Evolutionary conservation across 2,797 vertebrate genomes (phyloP).

Genomic region (Thripadectes ignobilis): DNA sequence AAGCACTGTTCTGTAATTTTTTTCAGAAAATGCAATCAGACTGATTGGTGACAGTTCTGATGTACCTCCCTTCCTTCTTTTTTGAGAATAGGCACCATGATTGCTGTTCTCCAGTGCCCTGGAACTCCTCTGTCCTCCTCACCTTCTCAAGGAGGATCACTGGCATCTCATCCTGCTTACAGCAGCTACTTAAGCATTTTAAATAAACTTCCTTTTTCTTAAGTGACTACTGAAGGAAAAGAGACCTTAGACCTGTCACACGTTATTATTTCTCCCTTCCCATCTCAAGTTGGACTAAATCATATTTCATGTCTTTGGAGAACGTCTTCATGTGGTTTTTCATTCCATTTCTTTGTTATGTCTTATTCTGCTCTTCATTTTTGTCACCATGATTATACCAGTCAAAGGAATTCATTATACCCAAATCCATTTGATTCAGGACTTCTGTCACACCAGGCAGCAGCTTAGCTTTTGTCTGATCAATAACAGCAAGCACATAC

Average conservation of each 20-base stretch:
- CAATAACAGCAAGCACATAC: not conserved
- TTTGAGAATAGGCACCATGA: not conserved
- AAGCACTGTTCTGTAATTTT: not conserved
- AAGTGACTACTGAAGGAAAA: not conserved
- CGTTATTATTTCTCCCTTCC: not conserved
- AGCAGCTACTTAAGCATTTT: not conserved
- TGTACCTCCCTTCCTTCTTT: not conserved
- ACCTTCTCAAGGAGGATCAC: not conserved
- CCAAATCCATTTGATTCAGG: not conserved
- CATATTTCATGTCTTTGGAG: not conserved
- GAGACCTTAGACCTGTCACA: not conserved
- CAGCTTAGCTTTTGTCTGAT: not conserved
- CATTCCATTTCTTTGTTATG: not conserved
- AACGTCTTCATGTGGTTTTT: not conserved
- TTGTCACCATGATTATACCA: not conserved
- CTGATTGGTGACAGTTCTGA: not conserved
- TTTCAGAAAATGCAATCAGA: not conserved
- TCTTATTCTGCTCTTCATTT: not conserved
- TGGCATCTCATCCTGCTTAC: not conserved
- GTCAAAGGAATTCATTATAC: not conserved
- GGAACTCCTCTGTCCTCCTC: not conserved
- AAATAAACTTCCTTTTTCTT: not conserved
- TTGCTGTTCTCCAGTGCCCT: not conserved
- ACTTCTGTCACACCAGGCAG: not conserved
- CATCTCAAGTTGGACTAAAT: not conserved